Percentiles rank a stretch among this genome's conserved stretches.
These are phyloP conservation scores for Aplochiton taeniatus DNA, from an alignment of 2,797 vertebrate genomes.

Conservation along the genomic window DNA sequence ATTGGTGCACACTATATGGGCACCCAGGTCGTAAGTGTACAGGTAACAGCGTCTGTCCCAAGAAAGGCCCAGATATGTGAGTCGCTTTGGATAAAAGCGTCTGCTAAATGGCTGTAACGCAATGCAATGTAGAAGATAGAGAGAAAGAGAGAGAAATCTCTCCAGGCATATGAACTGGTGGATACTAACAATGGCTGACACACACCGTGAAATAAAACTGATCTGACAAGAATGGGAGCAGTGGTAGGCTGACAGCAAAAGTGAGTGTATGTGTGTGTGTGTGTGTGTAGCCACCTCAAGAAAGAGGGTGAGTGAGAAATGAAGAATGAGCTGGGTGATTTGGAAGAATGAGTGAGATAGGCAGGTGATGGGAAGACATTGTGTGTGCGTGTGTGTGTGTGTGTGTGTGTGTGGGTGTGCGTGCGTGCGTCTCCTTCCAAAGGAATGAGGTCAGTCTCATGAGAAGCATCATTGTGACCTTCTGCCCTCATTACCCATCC, in stretches of 20 bases:
- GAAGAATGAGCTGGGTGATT: too few relatives aligned
- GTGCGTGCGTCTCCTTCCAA: conserved; percentile 2
- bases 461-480: not conserved
- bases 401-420: conserved; percentile 2
- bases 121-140: too few relatives aligned
- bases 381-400: conserved; percentile 14
- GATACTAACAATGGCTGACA: not conserved
- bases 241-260: not conserved
- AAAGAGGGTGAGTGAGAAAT: too few relatives aligned
- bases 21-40: too few relatives aligned
- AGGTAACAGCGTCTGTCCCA: too few relatives aligned
- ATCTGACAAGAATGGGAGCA: not conserved
- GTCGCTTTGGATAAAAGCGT: too few relatives aligned
- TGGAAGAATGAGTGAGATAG: too few relatives aligned
- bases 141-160: too few relatives aligned
- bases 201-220: not conserved
- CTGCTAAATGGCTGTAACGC: too few relatives aligned
- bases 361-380: not conserved
- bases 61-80: not conserved
- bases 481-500: not conserved
- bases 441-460: conserved; percentile 3
- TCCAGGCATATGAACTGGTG: too few relatives aligned
- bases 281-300: too few relatives aligned
- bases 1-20: too few relatives aligned
- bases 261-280: not conserved